phyloP scores from a whole-genome alignment of 1,140 invertebrate species.

The Drosophila mayri region DNA sequence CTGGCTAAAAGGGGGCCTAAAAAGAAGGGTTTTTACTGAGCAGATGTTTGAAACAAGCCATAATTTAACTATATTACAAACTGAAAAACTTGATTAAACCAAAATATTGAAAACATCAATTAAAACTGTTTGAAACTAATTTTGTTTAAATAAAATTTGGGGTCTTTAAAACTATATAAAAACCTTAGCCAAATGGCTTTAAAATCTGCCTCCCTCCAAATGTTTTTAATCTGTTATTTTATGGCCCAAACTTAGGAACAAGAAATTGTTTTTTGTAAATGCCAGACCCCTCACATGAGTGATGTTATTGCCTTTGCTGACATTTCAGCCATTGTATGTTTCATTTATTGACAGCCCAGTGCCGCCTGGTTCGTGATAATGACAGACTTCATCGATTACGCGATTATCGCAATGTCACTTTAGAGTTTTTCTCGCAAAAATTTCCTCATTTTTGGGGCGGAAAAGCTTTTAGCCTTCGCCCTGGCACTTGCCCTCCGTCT shows the following conservation, averaged over 20 bases:
- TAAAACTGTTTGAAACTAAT: too few relatives aligned
- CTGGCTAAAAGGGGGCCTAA: constrained; percentile 26
- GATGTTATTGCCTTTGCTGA: constrained; percentile 50
- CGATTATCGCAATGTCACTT: constrained; percentile 81
- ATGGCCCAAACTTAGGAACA: constrained; percentile 1
- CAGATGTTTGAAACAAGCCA: constrained; percentile 16
- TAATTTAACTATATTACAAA: background rate
- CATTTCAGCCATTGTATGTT: constrained; percentile 58
- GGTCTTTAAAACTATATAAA: too few relatives aligned
- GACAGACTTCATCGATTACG: constrained; percentile 83
- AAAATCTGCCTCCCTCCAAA: background rate
- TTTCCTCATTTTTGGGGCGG: constrained; percentile 68
- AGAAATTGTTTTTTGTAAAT: background rate
- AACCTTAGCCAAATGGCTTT: background rate
- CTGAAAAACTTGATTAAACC: background rate
- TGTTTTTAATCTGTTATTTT: constrained; percentile 7
- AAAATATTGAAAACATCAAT: too few relatives aligned
- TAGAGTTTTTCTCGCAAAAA: constrained; percentile 63
- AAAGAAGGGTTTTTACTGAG: background rate
- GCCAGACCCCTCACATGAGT: constrained; percentile 17
- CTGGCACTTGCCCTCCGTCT: constrained; percentile 1
- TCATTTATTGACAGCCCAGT: constrained; percentile 66
- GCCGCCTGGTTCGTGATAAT: constrained; percentile 69
- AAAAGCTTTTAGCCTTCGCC: constrained; percentile 75
- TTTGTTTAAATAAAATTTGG: too few relatives aligned